Conservation (phyloP, 2,113 vertebrate species). For the Phaethornis superciliosus region DNA sequence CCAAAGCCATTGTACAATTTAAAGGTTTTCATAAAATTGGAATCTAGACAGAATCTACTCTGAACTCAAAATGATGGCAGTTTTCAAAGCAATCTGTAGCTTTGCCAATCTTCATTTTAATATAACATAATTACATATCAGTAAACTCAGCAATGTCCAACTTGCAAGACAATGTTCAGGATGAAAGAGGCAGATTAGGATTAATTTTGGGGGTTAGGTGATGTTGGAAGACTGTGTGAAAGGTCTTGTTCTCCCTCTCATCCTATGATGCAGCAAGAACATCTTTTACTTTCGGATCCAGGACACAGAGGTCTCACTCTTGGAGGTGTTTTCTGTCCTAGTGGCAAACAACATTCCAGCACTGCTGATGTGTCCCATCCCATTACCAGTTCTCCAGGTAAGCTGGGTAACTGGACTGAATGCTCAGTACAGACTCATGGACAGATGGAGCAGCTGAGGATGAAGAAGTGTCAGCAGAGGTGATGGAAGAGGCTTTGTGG, state of each 20-base stretch:
- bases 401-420: not conserved
- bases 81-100: not conserved
- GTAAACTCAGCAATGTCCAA: rapidly evolving
- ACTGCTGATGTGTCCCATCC: not conserved
- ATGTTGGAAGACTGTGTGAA: not conserved
- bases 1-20: not conserved
- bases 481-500: not conserved
- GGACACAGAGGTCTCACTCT: not conserved
- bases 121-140: not conserved
- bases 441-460: not conserved
- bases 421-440: not conserved
- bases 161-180: not conserved
- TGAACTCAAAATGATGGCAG: not conserved
- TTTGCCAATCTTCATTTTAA: not conserved
- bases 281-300: not conserved
- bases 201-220: not conserved
- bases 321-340: not conserved
- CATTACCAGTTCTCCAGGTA: not conserved
- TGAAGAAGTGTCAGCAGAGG: not conserved
- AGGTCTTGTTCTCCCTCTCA: not conserved
- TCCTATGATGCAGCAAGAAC: rapidly evolving
- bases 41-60: not conserved
- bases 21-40: not conserved
- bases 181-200: not conserved
- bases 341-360: not conserved